Evolutionary conservation across 2,888 invertebrate species (phyloP).

Genomic region (Linyphia triangularis): DNA sequence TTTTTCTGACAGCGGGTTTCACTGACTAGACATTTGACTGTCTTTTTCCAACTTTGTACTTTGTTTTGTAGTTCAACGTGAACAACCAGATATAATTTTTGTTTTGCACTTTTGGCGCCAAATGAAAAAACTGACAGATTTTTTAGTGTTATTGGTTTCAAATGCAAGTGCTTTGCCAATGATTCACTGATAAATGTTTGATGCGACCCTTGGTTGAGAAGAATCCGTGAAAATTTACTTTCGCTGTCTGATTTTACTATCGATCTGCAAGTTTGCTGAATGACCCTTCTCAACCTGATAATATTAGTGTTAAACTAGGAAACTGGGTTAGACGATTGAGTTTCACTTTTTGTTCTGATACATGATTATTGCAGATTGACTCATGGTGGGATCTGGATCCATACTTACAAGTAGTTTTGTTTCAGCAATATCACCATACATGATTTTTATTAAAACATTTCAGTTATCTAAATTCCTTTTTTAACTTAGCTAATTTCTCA

Average conservation of each 20-base stretch:
- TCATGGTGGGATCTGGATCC: background rate
- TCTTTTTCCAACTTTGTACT: background rate
- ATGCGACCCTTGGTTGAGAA: background rate
- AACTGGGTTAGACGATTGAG: background rate
- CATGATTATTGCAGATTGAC: background rate
- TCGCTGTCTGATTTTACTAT: background rate
- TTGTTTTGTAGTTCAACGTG: conserved; percentile 10
- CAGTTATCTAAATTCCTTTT: background rate
- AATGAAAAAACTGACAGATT: conserved; percentile 21
- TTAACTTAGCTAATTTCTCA: background rate
- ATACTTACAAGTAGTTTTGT: background rate
- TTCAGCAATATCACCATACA: background rate
- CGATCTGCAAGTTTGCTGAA: background rate
- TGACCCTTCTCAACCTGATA: background rate
- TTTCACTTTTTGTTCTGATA: background rate
- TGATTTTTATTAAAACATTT: background rate
- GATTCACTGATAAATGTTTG: conserved; percentile 1
- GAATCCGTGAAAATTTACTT: no score
- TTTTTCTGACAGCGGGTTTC: background rate
- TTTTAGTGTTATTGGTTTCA: background rate
- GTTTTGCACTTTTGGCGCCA: conserved; percentile 8
- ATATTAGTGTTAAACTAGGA: background rate
- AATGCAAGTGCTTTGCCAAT: conserved; percentile 3
- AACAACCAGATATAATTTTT: background rate
- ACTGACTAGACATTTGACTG: background rate